A percentile compares a stretch with the other conserved stretches of the same genome.
These are phyloP conservation scores for Leptogaster cylindrica DNA, from an alignment of 2,888 invertebrate species.

Conservation along the genomic window DNA sequence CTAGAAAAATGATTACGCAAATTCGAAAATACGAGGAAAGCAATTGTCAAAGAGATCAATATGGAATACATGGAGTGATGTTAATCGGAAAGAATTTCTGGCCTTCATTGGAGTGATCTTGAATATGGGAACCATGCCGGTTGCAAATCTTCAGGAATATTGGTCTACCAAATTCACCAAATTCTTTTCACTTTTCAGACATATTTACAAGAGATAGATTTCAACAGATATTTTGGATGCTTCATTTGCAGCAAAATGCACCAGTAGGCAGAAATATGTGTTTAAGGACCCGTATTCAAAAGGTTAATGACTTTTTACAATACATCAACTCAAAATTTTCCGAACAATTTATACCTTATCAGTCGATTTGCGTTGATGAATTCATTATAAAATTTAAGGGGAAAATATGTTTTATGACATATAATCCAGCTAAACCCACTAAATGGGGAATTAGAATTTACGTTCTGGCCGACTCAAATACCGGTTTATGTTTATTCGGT, in stretches of 20 bases:
- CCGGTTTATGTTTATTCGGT: constrained; percentile 19
- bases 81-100: constrained; percentile 36
- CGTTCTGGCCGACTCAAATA: constrained; percentile 20
- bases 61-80: constrained; percentile 31
- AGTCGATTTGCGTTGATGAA: constrained; percentile 31
- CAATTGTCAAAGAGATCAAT: constrained; percentile 10
- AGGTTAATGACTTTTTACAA: constrained; percentile 12
- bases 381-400: constrained; percentile 29
- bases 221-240: constrained; percentile 25
- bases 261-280: background rate
- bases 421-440: constrained; percentile 18
- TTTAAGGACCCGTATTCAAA: constrained; percentile 34
- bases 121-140: constrained; percentile 19
- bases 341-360: constrained; percentile 36
- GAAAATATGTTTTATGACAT: constrained; percentile 15
- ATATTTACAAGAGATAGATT: constrained; percentile 9
- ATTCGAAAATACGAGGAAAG: constrained; percentile 23
- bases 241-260: background rate
- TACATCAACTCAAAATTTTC: constrained; percentile 38
- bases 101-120: constrained; percentile 38
- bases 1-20: constrained; percentile 8
- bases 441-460: constrained; percentile 24
- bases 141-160: constrained; percentile 13
- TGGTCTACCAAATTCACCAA: constrained; percentile 1
- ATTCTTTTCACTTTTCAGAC: constrained; percentile 1